Base-by-base conservation (phyloP, 2,888 invertebrate species). In the Heteromyza rotundicornis region DNA sequence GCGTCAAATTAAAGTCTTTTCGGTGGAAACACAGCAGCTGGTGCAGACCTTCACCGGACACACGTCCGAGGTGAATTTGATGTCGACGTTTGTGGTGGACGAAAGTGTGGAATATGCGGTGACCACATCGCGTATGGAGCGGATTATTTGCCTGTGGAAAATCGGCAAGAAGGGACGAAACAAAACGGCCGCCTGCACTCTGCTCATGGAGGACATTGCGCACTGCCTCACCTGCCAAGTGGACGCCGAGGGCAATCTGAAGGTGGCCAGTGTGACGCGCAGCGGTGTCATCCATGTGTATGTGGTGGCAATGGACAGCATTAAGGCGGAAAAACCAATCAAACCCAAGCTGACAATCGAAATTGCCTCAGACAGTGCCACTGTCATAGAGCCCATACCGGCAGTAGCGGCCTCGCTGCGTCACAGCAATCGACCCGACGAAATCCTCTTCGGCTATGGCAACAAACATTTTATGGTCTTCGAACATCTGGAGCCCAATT, bases 251-350 rank as follows among this genome's bases (percentile, higher is more conserved):
- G 86, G 86, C 0, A 85, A 85, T 0, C 36, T 83, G 3, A 84
- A 84, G 68, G 75, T 84, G 80, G 80, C 87, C 68, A 80, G 84
- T 79, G 70, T 86, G 5, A 92, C 93, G 0, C 86, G 90, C 69
- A 91, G 89, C 74, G 96, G 96, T 0, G 88, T 90, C 5, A 87
- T 92, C 40, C 91, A 94, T 81, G 84, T 92, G 59, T 96, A 92
- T 80, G 87, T 89, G 56, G 90, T 92, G 73, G 87, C 88, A 67
- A 84, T 92, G 36, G 94, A 93, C 50, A 82, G 81, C 52, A 66
- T 81, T 14, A 75, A 75, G 44, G 80, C 83, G 22, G 81, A 80
- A 23, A 90, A 90, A 75, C 89, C 89, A 1, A 68, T 90, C 1
- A 89, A 89, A 80, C 89, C 90, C 2, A 86, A 84, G 70, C 82